Percentiles rank a stretch among this genome's conserved stretches.
phyloP scores from a whole-genome alignment of 2,888 invertebrate genomes.

The Leptothorax acervorum region DNA sequence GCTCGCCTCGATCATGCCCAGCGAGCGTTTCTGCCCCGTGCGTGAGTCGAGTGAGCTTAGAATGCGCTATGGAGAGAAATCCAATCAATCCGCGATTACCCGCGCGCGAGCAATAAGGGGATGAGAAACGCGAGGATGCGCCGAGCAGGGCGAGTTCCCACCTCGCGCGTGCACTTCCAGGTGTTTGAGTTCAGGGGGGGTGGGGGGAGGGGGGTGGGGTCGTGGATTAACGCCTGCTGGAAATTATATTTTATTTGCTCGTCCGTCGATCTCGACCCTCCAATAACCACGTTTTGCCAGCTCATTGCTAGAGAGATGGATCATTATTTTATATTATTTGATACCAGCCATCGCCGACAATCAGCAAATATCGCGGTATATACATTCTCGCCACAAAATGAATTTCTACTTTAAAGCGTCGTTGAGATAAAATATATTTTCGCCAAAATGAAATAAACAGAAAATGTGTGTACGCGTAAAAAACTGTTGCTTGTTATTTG shows the following conservation, averaged over 20 bases:
- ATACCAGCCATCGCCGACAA: not conserved
- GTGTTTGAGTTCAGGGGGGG: not conserved
- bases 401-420: slow-evolving; percentile 1
- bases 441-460: slow-evolving; percentile 3
- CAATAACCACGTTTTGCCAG: slow-evolving; percentile 22
- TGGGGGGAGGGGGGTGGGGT: not conserved
- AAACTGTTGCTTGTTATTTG: not conserved
- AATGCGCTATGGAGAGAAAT: slow-evolving; percentile 36
- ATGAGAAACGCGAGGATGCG: slow-evolving; percentile 19
- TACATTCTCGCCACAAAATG: slow-evolving; percentile 12
- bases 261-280: slow-evolving; percentile 18
- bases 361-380: slow-evolving; percentile 20
- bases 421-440: not conserved
- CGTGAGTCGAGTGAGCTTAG: slow-evolving; percentile 45
- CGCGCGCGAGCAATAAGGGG: slow-evolving; percentile 31
- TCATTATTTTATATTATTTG: slow-evolving; percentile 37
- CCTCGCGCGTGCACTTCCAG: slow-evolving; percentile 19
- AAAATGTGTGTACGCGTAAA: not conserved
- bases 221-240: slow-evolving; percentile 30
- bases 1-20: slow-evolving; percentile 11
- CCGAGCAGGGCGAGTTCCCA: slow-evolving; percentile 6
- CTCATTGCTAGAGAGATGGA: slow-evolving; percentile 9
- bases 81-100: slow-evolving; percentile 53
- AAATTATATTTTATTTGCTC: slow-evolving; percentile 49
- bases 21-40: slow-evolving; percentile 9